Base-by-base conservation (phyloP, 2,888 invertebrate genomes). In the Syrphus vitripennis region DNA sequence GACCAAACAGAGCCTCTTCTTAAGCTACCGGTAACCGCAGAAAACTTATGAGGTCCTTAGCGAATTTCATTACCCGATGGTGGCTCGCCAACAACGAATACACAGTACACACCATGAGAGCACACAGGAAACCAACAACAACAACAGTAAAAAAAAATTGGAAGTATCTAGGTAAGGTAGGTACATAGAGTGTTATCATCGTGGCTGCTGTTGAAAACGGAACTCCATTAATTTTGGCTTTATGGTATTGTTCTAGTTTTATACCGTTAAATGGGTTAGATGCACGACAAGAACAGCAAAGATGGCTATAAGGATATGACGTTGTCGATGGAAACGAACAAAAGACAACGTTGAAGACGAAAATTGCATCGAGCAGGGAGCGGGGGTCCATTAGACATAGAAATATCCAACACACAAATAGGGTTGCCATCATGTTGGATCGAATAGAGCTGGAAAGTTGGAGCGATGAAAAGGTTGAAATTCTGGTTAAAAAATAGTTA, bases 31-130 rank as follows among this genome's bases (percentile, higher is more conserved):
- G 31, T 9, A 75, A 70, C 83, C 83, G 14, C 79, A 70, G 65
- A 83, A 79, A 83, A 83, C 79, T 83, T 83, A 83, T 75, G 75
- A 55, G 83, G 75, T 79, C 79, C 83, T 83, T 83, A 83, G 79
- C 70, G 79, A 83, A 83, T 83, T 83, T 83, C 83, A 83, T 83
- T 83, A 83, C 79, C 79, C 83, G 70, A 55, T 83, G 75, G 79
- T 79, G 79, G 79, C 63, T 70, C 40, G 48, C 78, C 78, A 57
- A 50, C 75, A 79, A 75, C 75, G 24, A 65, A 63, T 70, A 7
- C 10, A 16, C 16, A 21, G 59, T 59, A 53, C 67, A 24, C 24
- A 50, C 6, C 24, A 63, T 61, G 53, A 34, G 63, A 77, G 59
- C 63, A 31, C 63, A 63, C 65, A 24, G 19, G 19, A 45, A 16